Conservation (phyloP, 2,888 invertebrate species). For the Gasteruption jaculator region DNA sequence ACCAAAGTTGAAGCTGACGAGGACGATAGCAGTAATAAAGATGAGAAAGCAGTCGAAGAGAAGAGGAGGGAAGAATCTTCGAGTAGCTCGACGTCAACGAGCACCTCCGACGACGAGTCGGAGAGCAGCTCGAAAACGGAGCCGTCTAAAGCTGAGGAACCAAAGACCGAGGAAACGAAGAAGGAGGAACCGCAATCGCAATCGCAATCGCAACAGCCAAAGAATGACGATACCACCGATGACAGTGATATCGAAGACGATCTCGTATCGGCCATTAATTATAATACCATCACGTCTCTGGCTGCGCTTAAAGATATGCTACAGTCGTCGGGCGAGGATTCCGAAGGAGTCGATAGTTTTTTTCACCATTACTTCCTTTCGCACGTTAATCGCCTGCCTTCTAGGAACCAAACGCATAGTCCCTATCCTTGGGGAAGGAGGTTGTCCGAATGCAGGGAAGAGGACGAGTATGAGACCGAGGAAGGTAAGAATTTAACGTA, state of each 20-base stretch:
- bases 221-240: conserved; percentile 47
- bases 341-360: conserved; percentile 57
- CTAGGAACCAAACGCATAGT: conserved; percentile 55
- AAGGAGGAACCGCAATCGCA: conserved; percentile 23
- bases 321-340: conserved; percentile 58
- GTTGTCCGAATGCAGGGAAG: conserved; percentile 78
- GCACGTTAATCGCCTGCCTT: conserved; percentile 68
- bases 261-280: conserved; percentile 63
- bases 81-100: conserved; percentile 38
- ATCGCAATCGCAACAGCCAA: conserved; percentile 15
- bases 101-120: conserved; percentile 46
- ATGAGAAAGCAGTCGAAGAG: too few relatives aligned
- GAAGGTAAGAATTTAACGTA: conserved; percentile 37
- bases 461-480: conserved; percentile 71
- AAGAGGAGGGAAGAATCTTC: conserved; percentile 40
- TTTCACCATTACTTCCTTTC: conserved; percentile 72
- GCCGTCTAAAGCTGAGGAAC: conserved; percentile 30
- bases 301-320: conserved; percentile 67
- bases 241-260: conserved; percentile 64
- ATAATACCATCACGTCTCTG: conserved; percentile 66
- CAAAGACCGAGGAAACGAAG: conserved; percentile 14
- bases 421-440: conserved; percentile 55
- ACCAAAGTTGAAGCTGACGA: conserved; percentile 3
- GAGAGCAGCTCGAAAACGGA: conserved; percentile 47
- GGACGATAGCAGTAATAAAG: conserved; percentile 23